phyloP scores from a whole-genome alignment of 1,140 invertebrate species.

The Panagrolaimus sp. region DNA sequence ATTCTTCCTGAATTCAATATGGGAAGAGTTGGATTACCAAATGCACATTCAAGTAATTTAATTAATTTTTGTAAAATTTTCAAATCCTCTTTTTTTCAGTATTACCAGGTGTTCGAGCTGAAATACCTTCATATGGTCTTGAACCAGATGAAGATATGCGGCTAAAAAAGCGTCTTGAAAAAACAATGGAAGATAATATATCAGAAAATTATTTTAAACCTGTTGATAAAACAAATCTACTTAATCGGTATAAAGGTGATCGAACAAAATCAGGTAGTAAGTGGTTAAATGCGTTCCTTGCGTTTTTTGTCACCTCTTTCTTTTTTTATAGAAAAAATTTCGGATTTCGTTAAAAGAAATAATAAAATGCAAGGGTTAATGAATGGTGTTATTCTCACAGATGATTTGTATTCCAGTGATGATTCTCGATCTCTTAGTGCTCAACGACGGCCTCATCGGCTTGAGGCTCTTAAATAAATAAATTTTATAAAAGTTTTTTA shows the following conservation, averaged over 20 bases:
- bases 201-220: conserved; percentile 26
- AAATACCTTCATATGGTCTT: neutral
- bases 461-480: neutral
- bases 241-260: conserved; percentile 32
- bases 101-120: neutral
- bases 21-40: conserved; percentile 68
- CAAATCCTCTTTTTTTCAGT: neutral
- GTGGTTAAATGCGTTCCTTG: conserved; percentile 12
- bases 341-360: conserved; percentile 21
- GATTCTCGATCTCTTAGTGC: conserved; percentile 3
- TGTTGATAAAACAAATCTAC: conserved; percentile 29
- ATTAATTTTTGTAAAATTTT: neutral
- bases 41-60: conserved; percentile 9
- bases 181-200: conserved; percentile 1
- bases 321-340: conserved; percentile 18
- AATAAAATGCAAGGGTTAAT: conserved; percentile 41
- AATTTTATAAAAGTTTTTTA: no score
- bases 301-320: neutral
- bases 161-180: conserved; percentile 1
- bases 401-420: conserved; percentile 47
- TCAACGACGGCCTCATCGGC: conserved; percentile 12
- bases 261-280: conserved; percentile 21
- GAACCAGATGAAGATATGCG: conserved; percentile 7
- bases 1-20: conserved; percentile 69
- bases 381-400: conserved; percentile 56